Percentiles rank a stretch among this genome's conserved stretches.
phyloP scores from a whole-genome alignment of 2,888 invertebrate species.

The Celastrina argiolus region DNA sequence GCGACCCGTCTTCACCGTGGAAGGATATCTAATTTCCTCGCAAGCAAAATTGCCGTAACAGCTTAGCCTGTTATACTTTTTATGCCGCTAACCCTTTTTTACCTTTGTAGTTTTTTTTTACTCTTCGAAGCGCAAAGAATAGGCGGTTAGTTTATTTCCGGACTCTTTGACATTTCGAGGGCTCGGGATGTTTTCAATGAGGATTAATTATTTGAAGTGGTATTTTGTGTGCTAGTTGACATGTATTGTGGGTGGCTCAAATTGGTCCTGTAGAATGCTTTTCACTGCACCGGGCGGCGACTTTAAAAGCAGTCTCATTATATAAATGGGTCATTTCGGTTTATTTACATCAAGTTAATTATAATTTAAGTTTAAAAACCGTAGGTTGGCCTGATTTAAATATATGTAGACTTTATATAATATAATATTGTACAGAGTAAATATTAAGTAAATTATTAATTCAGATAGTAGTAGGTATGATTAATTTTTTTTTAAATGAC shows the following conservation, averaged over 20 bases:
- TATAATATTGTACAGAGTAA: too few relatives aligned
- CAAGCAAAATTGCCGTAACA: slow-evolving; percentile 77
- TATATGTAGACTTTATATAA: too few relatives aligned
- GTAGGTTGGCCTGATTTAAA: too few relatives aligned
- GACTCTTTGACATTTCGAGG: slow-evolving; percentile 66
- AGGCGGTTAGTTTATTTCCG: slow-evolving; percentile 79
- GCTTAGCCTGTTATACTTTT: slow-evolving; percentile 55
- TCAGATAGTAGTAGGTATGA: too few relatives aligned
- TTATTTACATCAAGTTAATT: neutral
- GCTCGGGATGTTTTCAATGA: slow-evolving; percentile 66
- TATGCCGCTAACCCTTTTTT: slow-evolving; percentile 57
- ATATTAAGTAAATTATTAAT: too few relatives aligned
- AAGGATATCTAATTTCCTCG: slow-evolving; percentile 77
- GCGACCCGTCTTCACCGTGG: slow-evolving; percentile 62
- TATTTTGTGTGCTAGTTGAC: slow-evolving; percentile 55
- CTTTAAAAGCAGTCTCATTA: neutral
- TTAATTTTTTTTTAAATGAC: too few relatives aligned
- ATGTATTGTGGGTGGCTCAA: slow-evolving; percentile 45
- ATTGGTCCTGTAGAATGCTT: slow-evolving; percentile 26
- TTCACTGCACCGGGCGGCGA: slow-evolving; percentile 17
- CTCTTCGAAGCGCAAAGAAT: slow-evolving; percentile 70
- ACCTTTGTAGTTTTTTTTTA: slow-evolving; percentile 58
- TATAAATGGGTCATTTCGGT: neutral
- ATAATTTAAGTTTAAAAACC: neutral
- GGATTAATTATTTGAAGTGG: slow-evolving; percentile 75